Conservation (phyloP, 2,888 invertebrate genomes). For the Pandemis cinnamomeana region DNA sequence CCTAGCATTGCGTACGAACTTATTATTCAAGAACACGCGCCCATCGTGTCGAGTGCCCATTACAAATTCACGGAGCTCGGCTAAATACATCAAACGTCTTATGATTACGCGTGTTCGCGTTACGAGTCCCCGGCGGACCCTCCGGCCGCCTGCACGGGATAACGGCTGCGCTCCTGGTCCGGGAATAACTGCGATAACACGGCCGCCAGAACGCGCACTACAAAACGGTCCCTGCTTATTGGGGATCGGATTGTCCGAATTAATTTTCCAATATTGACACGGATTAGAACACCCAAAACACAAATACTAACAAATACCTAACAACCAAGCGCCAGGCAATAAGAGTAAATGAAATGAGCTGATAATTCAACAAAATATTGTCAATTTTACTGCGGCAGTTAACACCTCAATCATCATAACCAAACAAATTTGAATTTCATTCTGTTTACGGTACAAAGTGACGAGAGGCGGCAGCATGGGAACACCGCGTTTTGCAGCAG, state of each 20-base stretch:
- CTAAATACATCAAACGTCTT: constrained; percentile 54
- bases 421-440: constrained; percentile 10
- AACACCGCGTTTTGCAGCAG: constrained; percentile 9
- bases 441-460: neutral
- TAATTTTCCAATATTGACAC: constrained; percentile 4
- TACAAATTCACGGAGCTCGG: constrained; percentile 44
- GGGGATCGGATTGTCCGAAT: constrained; percentile 3
- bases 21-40: constrained; percentile 47
- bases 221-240: constrained; percentile 5
- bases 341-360: neutral
- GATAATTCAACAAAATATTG: neutral
- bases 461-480: neutral
- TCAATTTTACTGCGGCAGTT: neutral
- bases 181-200: constrained; percentile 10
- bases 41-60: constrained; percentile 43
- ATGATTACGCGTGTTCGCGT: constrained; percentile 52
- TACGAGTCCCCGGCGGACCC: constrained; percentile 44
- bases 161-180: constrained; percentile 15
- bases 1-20: constrained; percentile 32
- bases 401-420: constrained; percentile 3
- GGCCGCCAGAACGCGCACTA: neutral
- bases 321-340: neutral
- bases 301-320: neutral
- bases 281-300: neutral
- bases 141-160: constrained; percentile 12